Conservation (phyloP, 2,113 vertebrate genomes). For the Calyptomena viridis region DNA sequence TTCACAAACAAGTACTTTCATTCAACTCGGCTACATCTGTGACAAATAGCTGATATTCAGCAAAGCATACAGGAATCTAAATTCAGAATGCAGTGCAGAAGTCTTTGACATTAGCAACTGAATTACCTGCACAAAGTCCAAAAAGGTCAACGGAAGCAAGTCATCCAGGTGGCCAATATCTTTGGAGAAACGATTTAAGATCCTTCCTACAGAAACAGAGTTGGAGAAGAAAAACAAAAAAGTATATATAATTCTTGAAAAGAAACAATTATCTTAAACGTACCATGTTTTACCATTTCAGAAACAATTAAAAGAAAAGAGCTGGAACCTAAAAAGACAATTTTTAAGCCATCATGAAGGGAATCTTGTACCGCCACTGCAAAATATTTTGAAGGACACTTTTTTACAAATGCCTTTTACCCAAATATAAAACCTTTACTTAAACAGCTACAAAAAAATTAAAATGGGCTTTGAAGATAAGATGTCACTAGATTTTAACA, state of each 20-base stretch:
- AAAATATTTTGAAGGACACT: background rate
- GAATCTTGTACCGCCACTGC: background rate
- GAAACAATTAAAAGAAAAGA: constrained; percentile 15
- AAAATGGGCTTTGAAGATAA: background rate
- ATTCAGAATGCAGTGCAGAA: background rate
- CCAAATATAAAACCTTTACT: background rate
- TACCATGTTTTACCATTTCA: background rate
- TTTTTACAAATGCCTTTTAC: background rate
- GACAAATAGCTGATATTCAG: constrained; percentile 80
- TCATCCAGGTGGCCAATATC: constrained; percentile 94
- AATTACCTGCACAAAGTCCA: constrained; percentile 94
- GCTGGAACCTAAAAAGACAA: background rate
- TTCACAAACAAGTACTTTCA: constrained; percentile 81
- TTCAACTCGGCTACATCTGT: constrained; percentile 76
- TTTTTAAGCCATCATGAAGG: background rate
- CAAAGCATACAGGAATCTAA: constrained; percentile 42
- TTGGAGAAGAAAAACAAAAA: constrained; percentile 37
- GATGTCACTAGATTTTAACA: background rate
- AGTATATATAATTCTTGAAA: background rate
- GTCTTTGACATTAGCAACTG: constrained; percentile 19
- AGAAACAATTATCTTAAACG: constrained; percentile 45
- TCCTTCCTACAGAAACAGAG: constrained; percentile 79
- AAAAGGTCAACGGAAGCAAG: constrained; percentile 86
- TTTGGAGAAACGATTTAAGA: constrained; percentile 94
- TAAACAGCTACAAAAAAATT: background rate